phyloP scores from a whole-genome alignment of 2,113 vertebrate genomes.

The Tupaia tana region DNA sequence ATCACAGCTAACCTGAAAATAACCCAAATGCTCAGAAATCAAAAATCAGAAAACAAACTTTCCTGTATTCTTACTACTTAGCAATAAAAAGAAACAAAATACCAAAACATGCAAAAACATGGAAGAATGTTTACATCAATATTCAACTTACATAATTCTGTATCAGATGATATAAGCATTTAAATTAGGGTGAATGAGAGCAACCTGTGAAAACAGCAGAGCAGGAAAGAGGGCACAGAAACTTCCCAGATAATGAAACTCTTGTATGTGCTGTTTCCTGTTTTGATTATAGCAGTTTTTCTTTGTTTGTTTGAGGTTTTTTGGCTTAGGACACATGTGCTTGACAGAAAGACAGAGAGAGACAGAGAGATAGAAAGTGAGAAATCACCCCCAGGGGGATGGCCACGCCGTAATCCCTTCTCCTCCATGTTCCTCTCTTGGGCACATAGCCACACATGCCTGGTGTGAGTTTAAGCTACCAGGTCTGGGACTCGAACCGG shows the following conservation, averaged over 20 bases:
- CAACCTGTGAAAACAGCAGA: not conserved
- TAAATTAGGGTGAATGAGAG: not conserved
- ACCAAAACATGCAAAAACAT: not conserved
- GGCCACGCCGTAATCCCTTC: too few relatives aligned
- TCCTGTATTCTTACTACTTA: not conserved
- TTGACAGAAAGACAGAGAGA: too few relatives aligned
- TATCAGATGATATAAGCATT: not conserved
- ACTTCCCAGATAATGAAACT: not conserved
- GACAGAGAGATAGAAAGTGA: too few relatives aligned
- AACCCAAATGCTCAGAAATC: not conserved
- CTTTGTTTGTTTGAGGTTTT: not conserved
- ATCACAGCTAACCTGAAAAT: not conserved
- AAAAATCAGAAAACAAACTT: not conserved
- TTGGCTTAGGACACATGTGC: too few relatives aligned
- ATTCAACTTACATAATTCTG: not conserved
- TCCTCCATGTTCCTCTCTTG: too few relatives aligned
- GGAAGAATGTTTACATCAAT: not conserved
- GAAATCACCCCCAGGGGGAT: too few relatives aligned
- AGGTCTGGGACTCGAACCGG: too few relatives aligned
- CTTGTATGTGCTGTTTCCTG: not conserved
- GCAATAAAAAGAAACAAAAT: not conserved
- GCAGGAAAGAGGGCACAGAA: rapidly evolving
- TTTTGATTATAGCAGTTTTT: not conserved
- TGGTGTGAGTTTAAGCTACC: too few relatives aligned
- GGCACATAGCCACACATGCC: too few relatives aligned